Evolutionary conservation across 1,140 invertebrate genomes (phyloP), one percentile per base, ranked within the genome.

Genomic region (Cydia fagiglandana): DNA sequence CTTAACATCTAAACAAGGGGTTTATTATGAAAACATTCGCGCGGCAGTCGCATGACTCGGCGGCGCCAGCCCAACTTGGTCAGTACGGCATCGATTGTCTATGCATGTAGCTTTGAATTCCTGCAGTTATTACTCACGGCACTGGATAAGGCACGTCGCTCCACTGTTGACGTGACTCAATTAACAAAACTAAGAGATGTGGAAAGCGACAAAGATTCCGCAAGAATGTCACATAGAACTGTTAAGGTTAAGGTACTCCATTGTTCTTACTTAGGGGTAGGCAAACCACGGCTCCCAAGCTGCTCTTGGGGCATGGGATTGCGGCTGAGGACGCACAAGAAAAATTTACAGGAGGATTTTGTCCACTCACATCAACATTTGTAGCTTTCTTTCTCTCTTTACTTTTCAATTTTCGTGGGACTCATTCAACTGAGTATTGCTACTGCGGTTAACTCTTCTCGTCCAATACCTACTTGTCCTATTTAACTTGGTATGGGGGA

Each of bases 21-120:
- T 70, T 61, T 70, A 70, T 70, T 70, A 70, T 70, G 66, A 70
- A 70, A 70, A 70, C 66, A 70, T 45, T 66, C 30, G 66, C 66
- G 34, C 30, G 66, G 34, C 66, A 38, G 66, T 20, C n/a, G 66
- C 34, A 70, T 70, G 66, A 70, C 5, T 70, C 30, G 66, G 13
- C 24, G 66, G 66, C 66, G 66, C 66, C 66, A 38, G 34, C 66
- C 64, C 38, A 70, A 70, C 66, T 70, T 70, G 66, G 66, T 70
- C 66, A 70, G 64, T 68, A 68, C 34, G 64, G 28, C 64, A 70
- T 41, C 66, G 66, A 70, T 70, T 68, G 66, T 70, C 66, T 70
- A 38, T 70, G 66, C 34, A 70, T 68, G 64, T 68, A 64, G 64
- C 64, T 28, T 68, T 70, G 66, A 45, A 70, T 70, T 70, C 66